Evolutionary conservation across 2,113 vertebrate species (phyloP).

Genomic region (Pholis gunnellus): DNA sequence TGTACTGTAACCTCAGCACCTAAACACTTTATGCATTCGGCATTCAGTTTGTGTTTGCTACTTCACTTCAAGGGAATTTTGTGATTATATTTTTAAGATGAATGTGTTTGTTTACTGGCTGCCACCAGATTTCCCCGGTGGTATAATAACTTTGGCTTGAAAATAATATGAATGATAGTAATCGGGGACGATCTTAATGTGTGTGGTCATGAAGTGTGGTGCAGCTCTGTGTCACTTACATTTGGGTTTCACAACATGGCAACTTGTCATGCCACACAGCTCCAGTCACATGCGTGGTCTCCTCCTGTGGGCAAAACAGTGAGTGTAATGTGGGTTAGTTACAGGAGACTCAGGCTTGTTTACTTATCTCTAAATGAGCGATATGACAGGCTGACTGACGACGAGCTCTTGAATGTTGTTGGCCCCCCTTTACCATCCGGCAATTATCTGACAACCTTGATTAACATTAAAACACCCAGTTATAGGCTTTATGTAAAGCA

Average conservation of each 20-base stretch:
- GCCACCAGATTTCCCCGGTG: neutral
- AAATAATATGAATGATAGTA: neutral
- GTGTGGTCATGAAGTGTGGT: slow-evolving; percentile 15
- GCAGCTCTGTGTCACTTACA: slow-evolving; percentile 38
- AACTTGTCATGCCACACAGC: slow-evolving; percentile 39
- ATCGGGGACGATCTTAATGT: slow-evolving; percentile 13
- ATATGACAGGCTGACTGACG: slow-evolving; percentile 48
- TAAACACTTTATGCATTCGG: neutral
- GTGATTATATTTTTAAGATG: neutral
- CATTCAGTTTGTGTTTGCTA: neutral
- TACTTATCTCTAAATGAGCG: slow-evolving; percentile 36
- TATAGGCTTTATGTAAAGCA: slow-evolving; percentile 11
- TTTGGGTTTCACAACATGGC: slow-evolving; percentile 40
- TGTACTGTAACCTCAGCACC: neutral
- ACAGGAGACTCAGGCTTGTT: slow-evolving; percentile 33
- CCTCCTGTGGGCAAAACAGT: slow-evolving; percentile 62
- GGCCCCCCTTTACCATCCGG: slow-evolving; percentile 23
- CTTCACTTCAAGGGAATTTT: neutral
- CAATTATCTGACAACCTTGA: slow-evolving; percentile 50
- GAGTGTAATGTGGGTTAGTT: slow-evolving; percentile 49
- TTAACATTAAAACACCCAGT: slow-evolving; percentile 37
- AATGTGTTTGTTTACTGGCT: neutral
- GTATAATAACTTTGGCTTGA: neutral
- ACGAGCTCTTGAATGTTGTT: slow-evolving; percentile 26
- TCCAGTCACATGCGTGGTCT: slow-evolving; percentile 36